Evolutionary conservation across 2,797 vertebrate genomes (phyloP).

Genomic region (Acanthiza pusilla): DNA sequence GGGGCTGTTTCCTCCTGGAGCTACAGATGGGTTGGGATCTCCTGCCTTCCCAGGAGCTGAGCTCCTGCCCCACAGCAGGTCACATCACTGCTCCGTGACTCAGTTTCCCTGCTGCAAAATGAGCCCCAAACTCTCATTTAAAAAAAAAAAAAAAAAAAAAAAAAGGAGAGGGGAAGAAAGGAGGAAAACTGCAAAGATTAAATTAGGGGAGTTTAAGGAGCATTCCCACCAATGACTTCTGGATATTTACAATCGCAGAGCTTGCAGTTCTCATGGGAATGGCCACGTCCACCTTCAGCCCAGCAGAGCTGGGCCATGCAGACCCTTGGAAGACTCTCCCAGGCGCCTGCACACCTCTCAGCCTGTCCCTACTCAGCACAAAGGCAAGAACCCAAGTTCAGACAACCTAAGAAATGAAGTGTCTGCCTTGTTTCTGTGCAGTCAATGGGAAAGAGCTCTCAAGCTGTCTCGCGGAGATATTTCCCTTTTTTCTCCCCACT

Average conservation of each 20-base stretch:
- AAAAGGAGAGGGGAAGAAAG: neutral
- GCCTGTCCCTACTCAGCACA: neutral
- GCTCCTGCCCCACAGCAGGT: neutral
- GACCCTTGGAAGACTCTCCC: neutral
- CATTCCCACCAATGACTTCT: neutral
- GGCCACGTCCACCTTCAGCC: neutral
- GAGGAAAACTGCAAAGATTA: neutral
- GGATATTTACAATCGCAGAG: neutral
- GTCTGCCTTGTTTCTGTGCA: neutral
- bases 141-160: neutral
- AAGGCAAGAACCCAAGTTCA: neutral
- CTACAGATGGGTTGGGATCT: neutral
- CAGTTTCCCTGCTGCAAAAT: neutral
- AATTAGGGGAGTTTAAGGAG: neutral
- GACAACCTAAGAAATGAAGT: constrained; percentile 15
- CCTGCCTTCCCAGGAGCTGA: neutral
- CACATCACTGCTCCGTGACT: neutral
- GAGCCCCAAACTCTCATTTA: neutral
- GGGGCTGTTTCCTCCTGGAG: neutral
- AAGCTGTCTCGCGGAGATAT: neutral
- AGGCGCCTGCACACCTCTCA: neutral
- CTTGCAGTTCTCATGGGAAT: neutral
- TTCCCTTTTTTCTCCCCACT: neutral
- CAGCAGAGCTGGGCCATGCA: neutral
- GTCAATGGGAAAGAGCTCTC: constrained; percentile 1